Evolutionary conservation across 2,797 vertebrate genomes (phyloP).

Genomic region (Leptoclinus maculatus): DNA sequence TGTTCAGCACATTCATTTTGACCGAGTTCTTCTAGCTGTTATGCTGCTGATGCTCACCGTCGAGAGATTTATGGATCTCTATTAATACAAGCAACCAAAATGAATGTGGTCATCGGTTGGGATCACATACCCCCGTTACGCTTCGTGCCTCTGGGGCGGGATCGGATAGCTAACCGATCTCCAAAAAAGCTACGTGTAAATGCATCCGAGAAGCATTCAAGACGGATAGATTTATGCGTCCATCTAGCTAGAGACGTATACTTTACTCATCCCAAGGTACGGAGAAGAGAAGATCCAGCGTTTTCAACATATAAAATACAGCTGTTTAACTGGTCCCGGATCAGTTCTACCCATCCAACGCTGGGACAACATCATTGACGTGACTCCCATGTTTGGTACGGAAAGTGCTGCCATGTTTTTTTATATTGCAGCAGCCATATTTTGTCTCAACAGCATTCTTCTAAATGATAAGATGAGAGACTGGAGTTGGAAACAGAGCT

Average conservation of each 20-base stretch:
- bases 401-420: not conserved
- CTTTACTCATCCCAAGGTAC: no score
- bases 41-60: not conserved
- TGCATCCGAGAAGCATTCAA: not conserved
- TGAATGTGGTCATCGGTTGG: not conserved
- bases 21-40: no score
- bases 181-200: not conserved
- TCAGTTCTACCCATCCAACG: not conserved
- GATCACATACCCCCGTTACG: not conserved
- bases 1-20: not conserved
- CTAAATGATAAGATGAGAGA: not conserved
- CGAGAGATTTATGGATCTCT: not conserved
- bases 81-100: not conserved
- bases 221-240: no score
- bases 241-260: not conserved
- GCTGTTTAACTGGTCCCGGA: not conserved
- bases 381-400: not conserved
- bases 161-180: not conserved
- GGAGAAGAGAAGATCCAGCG: no score
- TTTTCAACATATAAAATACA: no score
- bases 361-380: not conserved
- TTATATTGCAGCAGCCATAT: conserved; percentile 2
- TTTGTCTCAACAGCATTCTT: not conserved
- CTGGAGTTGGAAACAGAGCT: not conserved
- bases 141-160: not conserved